Percentiles rank a stretch among this genome's conserved stretches.
Conservation (phyloP, 2,113 vertebrate species). For the Oryzias melastigma region DNA sequence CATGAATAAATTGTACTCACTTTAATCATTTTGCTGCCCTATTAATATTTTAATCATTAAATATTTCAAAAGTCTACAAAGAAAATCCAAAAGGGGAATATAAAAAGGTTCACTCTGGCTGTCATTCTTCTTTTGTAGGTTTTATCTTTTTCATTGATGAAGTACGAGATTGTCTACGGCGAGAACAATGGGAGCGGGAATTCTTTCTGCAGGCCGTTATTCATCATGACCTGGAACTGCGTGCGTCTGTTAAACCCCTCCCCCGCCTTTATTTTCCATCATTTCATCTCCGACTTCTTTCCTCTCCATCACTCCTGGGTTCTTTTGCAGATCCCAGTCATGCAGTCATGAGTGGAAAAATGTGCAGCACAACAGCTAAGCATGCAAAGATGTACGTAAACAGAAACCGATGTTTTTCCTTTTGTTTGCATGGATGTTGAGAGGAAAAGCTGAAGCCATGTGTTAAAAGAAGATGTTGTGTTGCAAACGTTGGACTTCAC, state of each 20-base stretch:
- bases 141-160: conserved; percentile 10
- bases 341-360: not conserved
- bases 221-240: conserved; percentile 31
- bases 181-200: conserved; percentile 55
- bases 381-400: not conserved
- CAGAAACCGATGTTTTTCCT: not conserved
- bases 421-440: not conserved
- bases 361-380: not conserved
- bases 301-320: conserved; percentile 1
- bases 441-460: conserved; percentile 13
- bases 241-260: conserved; percentile 33
- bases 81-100: not conserved
- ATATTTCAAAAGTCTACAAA: no score
- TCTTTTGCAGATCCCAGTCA: not conserved
- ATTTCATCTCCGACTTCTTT: conserved; percentile 17
- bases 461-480: conserved; percentile 54
- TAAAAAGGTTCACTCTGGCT: not conserved
- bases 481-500: conserved; percentile 20
- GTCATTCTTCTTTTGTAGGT: conserved; percentile 5
- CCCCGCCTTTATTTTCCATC: conserved; percentile 2
- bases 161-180: conserved; percentile 30
- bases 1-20: no score
- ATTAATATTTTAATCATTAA: no score
- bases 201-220: conserved; percentile 56
- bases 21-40: no score